Percentiles rank a stretch among this genome's conserved stretches.
Evolutionary conservation across 2,888 invertebrate genomes (phyloP).

Genomic region (Formica aserva): DNA sequence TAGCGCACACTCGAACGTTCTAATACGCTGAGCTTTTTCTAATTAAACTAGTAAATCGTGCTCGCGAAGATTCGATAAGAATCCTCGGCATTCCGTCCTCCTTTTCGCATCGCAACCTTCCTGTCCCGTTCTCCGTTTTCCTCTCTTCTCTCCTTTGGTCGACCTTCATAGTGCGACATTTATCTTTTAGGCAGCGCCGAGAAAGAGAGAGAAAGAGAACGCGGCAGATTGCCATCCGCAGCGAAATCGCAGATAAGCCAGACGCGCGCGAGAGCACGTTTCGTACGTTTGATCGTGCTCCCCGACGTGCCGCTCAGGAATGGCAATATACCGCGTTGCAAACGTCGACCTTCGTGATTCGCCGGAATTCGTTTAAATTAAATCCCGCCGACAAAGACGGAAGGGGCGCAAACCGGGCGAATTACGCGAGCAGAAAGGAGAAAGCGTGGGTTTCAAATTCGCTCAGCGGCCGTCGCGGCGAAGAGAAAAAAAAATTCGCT

Average conservation of each 20-base stretch:
- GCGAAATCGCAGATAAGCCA: constrained; percentile 45
- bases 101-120: constrained; percentile 17
- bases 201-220: constrained; percentile 5
- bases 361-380: constrained; percentile 75
- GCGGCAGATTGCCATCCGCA: constrained; percentile 48
- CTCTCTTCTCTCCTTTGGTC: not conserved
- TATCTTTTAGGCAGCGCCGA: constrained; percentile 42
- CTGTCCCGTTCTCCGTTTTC: constrained; percentile 19
- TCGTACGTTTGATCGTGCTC: constrained; percentile 67
- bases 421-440: constrained; percentile 20
- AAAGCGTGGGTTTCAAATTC: constrained; percentile 58
- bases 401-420: constrained; percentile 29
- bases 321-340: constrained; percentile 74
- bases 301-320: constrained; percentile 70
- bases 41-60: constrained; percentile 51
- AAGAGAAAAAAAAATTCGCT: not conserved
- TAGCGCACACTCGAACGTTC: not conserved
- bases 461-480: not conserved
- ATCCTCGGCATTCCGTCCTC: constrained; percentile 34
- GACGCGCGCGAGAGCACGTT: constrained; percentile 38
- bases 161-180: constrained; percentile 47
- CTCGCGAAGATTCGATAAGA: constrained; percentile 31
- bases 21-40: constrained; percentile 29
- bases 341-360: constrained; percentile 70
- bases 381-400: constrained; percentile 64